These are phyloP conservation scores for Rhamnusium bicolor DNA, from an alignment of 2,888 invertebrate species.

Conservation along the genomic window DNA sequence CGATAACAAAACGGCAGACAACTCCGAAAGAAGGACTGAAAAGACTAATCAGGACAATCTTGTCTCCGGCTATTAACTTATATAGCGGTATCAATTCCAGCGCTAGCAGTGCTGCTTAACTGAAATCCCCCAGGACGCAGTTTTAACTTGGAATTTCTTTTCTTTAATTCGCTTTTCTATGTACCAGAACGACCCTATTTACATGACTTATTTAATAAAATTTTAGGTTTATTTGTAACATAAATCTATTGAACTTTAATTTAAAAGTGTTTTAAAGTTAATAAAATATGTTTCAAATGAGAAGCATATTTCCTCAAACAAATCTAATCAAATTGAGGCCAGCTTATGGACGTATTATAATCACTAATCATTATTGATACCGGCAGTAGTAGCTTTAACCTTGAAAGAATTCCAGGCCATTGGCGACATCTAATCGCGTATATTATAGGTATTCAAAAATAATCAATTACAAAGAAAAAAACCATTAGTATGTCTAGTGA, in stretches of 20 bases:
- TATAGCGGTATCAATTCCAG: slow-evolving; percentile 71
- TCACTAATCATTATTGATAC: too few species aligned
- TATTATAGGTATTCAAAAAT: too few species aligned
- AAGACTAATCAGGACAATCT: slow-evolving; percentile 70
- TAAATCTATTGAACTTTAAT: slow-evolving; percentile 45
- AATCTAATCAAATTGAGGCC: too few species aligned
- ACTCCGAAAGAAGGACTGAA: slow-evolving; percentile 38
- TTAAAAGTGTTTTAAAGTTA: neutral
- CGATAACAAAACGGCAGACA: slow-evolving; percentile 28
- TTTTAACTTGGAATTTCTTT: slow-evolving; percentile 64
- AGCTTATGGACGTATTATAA: too few species aligned
- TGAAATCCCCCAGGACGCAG: slow-evolving; percentile 60
- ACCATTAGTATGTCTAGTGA: too few species aligned
- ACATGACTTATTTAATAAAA: slow-evolving; percentile 64
- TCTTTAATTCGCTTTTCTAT: slow-evolving; percentile 64
- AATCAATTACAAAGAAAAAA: too few species aligned
- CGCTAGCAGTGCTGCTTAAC: slow-evolving; percentile 58
- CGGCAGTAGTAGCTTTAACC: too few species aligned
- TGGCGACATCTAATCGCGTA: too few species aligned
- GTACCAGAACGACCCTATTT: slow-evolving; percentile 60
- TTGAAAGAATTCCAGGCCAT: too few species aligned
- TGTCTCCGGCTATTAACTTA: slow-evolving; percentile 71
- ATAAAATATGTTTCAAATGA: too few species aligned
- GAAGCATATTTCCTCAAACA: too few species aligned
- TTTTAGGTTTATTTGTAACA: slow-evolving; percentile 53